phyloP scores from a whole-genome alignment of 2,888 invertebrate genomes.

The Microchrysa polita region DNA sequence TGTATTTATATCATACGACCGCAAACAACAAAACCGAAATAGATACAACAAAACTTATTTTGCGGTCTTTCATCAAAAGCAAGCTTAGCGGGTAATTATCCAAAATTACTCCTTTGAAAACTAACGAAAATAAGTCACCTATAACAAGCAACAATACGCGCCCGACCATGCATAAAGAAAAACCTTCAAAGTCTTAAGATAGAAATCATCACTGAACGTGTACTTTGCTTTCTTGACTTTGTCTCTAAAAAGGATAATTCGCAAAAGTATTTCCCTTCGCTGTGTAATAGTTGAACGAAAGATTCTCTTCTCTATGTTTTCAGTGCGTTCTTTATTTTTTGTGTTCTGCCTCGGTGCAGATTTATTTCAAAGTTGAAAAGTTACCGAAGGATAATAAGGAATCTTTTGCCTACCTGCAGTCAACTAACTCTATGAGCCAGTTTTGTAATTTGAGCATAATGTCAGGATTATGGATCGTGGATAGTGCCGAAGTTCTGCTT shows the following conservation, averaged over 20 bases:
- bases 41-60: not conserved
- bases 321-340: not conserved
- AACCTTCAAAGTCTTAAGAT: slow-evolving; percentile 15
- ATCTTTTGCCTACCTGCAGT: slow-evolving; percentile 19
- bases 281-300: slow-evolving; percentile 5
- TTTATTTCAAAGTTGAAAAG: slow-evolving; percentile 35
- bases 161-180: not conserved
- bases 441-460: slow-evolving; percentile 44
- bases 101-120: slow-evolving; percentile 26
- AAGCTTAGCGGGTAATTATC: slow-evolving; percentile 35
- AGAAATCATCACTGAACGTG: slow-evolving; percentile 22
- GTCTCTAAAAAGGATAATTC: slow-evolving; percentile 41
- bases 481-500: not conserved
- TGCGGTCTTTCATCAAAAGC: slow-evolving; percentile 14
- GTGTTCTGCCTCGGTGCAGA: slow-evolving; percentile 11
- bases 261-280: slow-evolving; percentile 33
- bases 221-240: slow-evolving; percentile 38
- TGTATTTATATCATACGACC: too few relatives aligned
- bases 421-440: slow-evolving; percentile 8
- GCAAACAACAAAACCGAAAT: too few relatives aligned
- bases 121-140: not conserved
- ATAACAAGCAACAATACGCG: not conserved
- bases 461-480: slow-evolving; percentile 27
- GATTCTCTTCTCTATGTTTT: slow-evolving; percentile 31
- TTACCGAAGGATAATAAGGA: slow-evolving; percentile 36